These are phyloP conservation scores for Anaspis maculata DNA, from an alignment of 2,888 invertebrate genomes.

Conservation along the genomic window DNA sequence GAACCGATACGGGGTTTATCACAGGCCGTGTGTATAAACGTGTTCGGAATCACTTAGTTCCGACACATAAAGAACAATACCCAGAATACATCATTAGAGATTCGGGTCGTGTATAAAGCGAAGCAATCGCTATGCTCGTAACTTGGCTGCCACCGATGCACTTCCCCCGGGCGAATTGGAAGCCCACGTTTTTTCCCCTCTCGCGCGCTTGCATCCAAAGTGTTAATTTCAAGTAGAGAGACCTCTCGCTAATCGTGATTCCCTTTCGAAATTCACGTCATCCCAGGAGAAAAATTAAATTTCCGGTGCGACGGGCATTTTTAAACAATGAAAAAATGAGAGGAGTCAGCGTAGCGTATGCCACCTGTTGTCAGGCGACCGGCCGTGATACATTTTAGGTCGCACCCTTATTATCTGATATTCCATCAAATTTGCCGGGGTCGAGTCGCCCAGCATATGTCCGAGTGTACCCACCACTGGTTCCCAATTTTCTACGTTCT, in stretches of 20 bases:
- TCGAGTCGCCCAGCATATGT: constrained; percentile 10
- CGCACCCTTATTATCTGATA: constrained; percentile 16
- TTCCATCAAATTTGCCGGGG: constrained; percentile 12
- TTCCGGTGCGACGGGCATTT: too few species aligned
- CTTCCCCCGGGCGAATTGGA: constrained; percentile 14
- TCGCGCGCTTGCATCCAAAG: neutral
- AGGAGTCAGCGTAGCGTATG: too few species aligned
- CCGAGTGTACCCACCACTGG: constrained; percentile 2
- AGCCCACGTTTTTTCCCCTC: neutral
- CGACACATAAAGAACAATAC: constrained; percentile 37
- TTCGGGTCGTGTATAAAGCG: constrained; percentile 31
- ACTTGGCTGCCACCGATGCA: constrained; percentile 16
- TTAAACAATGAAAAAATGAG: too few species aligned
- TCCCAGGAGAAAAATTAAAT: too few species aligned
- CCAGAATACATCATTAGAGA: constrained; percentile 34
- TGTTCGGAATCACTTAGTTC: constrained; percentile 36
- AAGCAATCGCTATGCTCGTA: constrained; percentile 21
- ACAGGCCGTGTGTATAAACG: constrained; percentile 30
- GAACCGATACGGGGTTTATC: constrained; percentile 25
- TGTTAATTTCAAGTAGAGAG: too few species aligned
- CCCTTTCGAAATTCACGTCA: too few species aligned
- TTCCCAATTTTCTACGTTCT: constrained; percentile 6
- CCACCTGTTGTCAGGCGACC: constrained; percentile 14
- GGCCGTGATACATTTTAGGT: constrained; percentile 15
- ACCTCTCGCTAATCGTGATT: too few species aligned